phyloP scores from a whole-genome alignment of 2,888 invertebrate genomes.

The Diplazon laetatorius region DNA sequence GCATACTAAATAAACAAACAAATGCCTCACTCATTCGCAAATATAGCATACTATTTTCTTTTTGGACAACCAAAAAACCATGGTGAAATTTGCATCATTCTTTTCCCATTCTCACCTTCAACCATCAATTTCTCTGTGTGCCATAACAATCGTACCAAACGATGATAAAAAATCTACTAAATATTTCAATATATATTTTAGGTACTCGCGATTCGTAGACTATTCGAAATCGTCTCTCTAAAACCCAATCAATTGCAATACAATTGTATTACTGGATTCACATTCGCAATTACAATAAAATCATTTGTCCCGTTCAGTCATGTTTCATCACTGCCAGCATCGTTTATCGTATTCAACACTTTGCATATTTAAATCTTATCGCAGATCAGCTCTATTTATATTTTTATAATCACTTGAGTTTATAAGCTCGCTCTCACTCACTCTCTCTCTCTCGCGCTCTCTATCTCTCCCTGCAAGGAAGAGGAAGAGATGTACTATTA shows the following conservation, averaged over 20 bases:
- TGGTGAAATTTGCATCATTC: neutral
- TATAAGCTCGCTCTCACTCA: too few species aligned
- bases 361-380: conserved; percentile 49
- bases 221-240: conserved; percentile 7
- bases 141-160: neutral
- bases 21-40: too few species aligned
- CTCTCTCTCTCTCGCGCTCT: too few species aligned
- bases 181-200: neutral
- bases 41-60: too few species aligned
- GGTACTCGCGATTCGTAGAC: neutral
- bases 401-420: conserved; percentile 49
- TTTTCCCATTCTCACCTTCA: neutral
- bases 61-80: too few species aligned
- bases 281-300: conserved; percentile 17
- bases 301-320: conserved; percentile 26
- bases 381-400: conserved; percentile 51
- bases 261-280: conserved; percentile 10
- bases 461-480: too few species aligned
- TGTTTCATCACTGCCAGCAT: conserved; percentile 27
- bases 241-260: conserved; percentile 17
- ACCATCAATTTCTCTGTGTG: neutral
- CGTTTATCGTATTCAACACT: conserved; percentile 40
- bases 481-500: conserved; percentile 44
- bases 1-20: too few species aligned
- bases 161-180: conserved; percentile 2